Evolutionary conservation across 2,888 invertebrate genomes (phyloP), one percentile per base, ranked within the genome.

Genomic region (Drosophila recens): DNA sequence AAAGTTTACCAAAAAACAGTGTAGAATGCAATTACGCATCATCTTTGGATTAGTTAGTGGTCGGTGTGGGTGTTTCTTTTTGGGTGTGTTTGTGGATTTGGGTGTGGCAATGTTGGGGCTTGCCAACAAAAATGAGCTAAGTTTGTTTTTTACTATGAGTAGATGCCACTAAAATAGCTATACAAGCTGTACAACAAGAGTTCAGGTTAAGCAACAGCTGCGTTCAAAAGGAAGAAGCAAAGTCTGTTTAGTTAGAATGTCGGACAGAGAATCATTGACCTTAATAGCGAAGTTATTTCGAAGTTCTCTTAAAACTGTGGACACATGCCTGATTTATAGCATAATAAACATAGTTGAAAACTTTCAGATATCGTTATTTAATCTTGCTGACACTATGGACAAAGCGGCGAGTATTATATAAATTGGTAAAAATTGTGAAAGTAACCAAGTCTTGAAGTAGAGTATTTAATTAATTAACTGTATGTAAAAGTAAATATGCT

Each of bases 21-120:
- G 51, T 23, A 17, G 58, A 76, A 75, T 75, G 77, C 58, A 76
- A 75, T 75, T 75, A 75, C 52, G 43, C 48, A 36, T 53, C 53
- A 30, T 15, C 52, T 38, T 48, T 43, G 10, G n/a, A 36, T 23
- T 54, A 20, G 49, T 17, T 27, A 11, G 9, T 17, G 17, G 5
- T n/a, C 9, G 34, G 15, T 34, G 10, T 15, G 4, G 20, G n/a
- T 23, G 20, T 23, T 17, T 13, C 15, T 52, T 9, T 52, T 4
- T 20, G 27, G 11, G 10, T 13, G n/a, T 33, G n/a, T 4, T 38
- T 40, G 34, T 30, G 33, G 4, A 27, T 13, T 38, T 43, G 43
- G 20, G 43, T 20, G 45, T 51, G 45, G 30, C 15, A 49, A 3
- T 4, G 15, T 15, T 17, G 11, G 11, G 1, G 15, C 6, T 38